Conservation (phyloP, 1,140 invertebrate species). For the Popillia japonica region DNA sequence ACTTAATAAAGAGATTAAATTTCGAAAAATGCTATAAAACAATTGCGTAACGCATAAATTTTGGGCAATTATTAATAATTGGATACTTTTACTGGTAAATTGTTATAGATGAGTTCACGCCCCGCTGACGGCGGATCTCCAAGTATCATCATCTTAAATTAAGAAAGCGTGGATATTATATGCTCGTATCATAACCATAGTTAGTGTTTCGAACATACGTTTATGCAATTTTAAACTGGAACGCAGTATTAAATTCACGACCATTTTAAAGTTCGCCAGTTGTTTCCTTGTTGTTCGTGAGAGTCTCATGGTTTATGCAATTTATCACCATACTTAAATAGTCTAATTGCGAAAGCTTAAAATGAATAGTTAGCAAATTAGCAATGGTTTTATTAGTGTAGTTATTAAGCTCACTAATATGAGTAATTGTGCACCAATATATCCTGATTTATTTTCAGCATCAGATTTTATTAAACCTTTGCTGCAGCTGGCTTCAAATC, state of each 20-base stretch:
- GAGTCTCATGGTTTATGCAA: not conserved
- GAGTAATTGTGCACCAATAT: too few relatives aligned
- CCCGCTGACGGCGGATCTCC: not conserved
- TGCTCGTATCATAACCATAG: slow-evolving; percentile 20
- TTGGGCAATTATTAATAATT: slow-evolving; percentile 31
- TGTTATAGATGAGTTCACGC: slow-evolving; percentile 31
- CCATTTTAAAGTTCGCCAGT: not conserved
- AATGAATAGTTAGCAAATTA: too few relatives aligned
- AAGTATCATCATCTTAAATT: slow-evolving; percentile 28
- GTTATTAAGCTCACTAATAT: too few relatives aligned
- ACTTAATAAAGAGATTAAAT: slow-evolving; percentile 23
- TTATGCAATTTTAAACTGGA: slow-evolving; percentile 29
- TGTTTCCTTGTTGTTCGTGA: slow-evolving; percentile 14
- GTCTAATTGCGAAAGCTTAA: too few relatives aligned
- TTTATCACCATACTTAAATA: not conserved
- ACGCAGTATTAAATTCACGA: slow-evolving; percentile 17
- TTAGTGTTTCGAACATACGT: not conserved
- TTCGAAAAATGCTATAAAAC: slow-evolving; percentile 6
- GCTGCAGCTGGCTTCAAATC: too few relatives aligned
- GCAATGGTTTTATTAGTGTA: too few relatives aligned
- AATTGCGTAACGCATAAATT: slow-evolving; percentile 32
- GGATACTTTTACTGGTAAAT: slow-evolving; percentile 35
- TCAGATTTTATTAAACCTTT: too few relatives aligned
- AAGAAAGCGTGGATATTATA: slow-evolving; percentile 32
- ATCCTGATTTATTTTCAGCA: too few relatives aligned